A percentile compares a stretch with the other conserved stretches of the same genome.
These are phyloP conservation scores for Galeruca laticollis DNA, from an alignment of 2,888 invertebrate genomes.

Conservation along the genomic window DNA sequence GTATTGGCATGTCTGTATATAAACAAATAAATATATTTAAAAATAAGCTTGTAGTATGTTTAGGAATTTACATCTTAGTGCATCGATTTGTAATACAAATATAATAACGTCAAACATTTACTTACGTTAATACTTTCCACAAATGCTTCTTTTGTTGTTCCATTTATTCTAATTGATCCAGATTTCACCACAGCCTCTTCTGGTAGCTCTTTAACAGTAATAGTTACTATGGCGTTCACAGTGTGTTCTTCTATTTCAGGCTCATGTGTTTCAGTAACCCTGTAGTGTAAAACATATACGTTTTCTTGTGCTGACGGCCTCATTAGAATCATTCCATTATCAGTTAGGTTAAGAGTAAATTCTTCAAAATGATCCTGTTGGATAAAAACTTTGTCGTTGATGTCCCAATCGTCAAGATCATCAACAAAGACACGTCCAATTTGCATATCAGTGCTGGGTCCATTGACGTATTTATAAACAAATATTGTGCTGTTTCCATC, in stretches of 20 bases:
- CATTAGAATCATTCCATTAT: constrained; percentile 91
- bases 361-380: constrained; percentile 71
- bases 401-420: constrained; percentile 97
- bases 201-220: constrained; percentile 88
- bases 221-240: constrained; percentile 87
- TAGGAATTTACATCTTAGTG: too few species aligned
- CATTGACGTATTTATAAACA: constrained; percentile 91
- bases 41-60: too few species aligned
- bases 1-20: too few species aligned
- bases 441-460: constrained; percentile 81
- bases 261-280: constrained; percentile 77
- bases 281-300: constrained; percentile 80
- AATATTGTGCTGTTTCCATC: constrained; percentile 91
- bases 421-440: constrained; percentile 95
- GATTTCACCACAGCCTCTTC: constrained; percentile 94
- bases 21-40: too few species aligned
- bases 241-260: constrained; percentile 73
- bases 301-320: constrained; percentile 80
- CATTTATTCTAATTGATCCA: constrained; percentile 88
- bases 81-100: too few species aligned
- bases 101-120: background rate
- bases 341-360: constrained; percentile 77
- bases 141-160: constrained; percentile 88
- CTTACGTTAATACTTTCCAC: constrained; percentile 71
- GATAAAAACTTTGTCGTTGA: constrained; percentile 87